Conservation (phyloP, 2,888 invertebrate species). For the Sinhomidia bicolor region DNA sequence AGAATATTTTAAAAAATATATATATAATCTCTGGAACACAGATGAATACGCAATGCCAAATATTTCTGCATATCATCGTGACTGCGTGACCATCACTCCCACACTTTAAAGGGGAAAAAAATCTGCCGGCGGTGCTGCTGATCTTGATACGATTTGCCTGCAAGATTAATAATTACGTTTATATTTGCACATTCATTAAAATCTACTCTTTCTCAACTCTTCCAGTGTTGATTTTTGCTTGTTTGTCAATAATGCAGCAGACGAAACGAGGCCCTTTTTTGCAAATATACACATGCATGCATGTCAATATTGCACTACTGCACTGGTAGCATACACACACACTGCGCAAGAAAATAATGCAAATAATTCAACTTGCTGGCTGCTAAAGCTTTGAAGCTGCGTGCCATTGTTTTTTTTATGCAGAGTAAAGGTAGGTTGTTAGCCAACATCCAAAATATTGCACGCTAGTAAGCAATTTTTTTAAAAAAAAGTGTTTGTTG, state of each 20-base stretch:
- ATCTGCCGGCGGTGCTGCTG: background rate
- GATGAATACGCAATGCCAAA: background rate
- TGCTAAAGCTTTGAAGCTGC: no score
- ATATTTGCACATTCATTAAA: background rate
- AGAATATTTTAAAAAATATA: background rate
- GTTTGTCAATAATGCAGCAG: constrained; percentile 32
- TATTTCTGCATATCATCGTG: background rate
- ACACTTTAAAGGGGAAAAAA: constrained; percentile 4
- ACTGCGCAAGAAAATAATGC: background rate
- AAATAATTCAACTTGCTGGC: background rate
- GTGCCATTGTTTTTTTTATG: background rate
- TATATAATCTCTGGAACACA: constrained; percentile 5
- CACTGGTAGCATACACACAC: background rate
- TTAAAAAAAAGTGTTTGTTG: no score
- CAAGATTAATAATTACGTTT: background rate
- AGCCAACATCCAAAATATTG: background rate
- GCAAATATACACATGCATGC: no score
- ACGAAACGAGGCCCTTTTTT: constrained; percentile 19
- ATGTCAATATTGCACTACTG: constrained; percentile 29
- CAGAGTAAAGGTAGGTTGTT: background rate
- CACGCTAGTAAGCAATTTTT: background rate
- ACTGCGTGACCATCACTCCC: background rate
- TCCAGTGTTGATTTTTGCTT: background rate
- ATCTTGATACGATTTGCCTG: background rate
- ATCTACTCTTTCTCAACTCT: background rate